Evolutionary conservation across 2,113 vertebrate species (phyloP).

Genomic region (Glaucomys volans): DNA sequence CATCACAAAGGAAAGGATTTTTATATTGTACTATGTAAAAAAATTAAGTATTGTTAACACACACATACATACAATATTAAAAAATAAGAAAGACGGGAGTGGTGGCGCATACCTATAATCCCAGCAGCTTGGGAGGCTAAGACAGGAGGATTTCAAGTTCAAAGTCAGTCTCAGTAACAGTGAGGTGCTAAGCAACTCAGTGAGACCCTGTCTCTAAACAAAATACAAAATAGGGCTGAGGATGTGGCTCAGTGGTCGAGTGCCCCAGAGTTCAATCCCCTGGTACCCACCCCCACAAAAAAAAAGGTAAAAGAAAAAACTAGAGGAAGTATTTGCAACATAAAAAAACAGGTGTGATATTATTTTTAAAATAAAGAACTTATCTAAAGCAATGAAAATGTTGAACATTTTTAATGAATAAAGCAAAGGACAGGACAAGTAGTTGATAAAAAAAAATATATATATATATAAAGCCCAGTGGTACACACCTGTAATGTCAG

Average conservation of each 20-base stretch:
- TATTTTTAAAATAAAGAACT: neutral
- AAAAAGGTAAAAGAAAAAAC: too few species aligned
- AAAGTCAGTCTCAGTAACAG: too few species aligned
- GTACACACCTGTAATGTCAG: neutral
- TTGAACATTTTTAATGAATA: neutral
- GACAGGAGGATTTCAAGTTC: too few species aligned
- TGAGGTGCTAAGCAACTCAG: too few species aligned
- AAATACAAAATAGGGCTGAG: too few species aligned
- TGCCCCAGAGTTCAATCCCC: too few species aligned
- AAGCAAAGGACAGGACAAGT: neutral
- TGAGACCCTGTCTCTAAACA: too few species aligned
- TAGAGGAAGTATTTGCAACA: neutral
- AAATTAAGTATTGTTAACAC: constrained; percentile 4
- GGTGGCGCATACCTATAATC: too few species aligned
- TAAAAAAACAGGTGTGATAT: neutral
- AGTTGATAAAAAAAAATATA: constrained; percentile 27
- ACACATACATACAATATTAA: neutral
- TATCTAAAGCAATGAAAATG: constrained; percentile 6
- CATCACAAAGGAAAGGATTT: constrained; percentile 37
- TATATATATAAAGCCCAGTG: neutral
- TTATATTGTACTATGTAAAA: constrained; percentile 4
- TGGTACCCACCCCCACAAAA: too few species aligned
- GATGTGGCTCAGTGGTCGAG: too few species aligned
- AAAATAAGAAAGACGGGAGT: too few species aligned
- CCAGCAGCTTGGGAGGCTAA: too few species aligned